Percentiles rank a stretch among this genome's conserved stretches.
Evolutionary conservation across 2,797 vertebrate species (phyloP).

Genomic region (Pogoniulus pusillus): DNA sequence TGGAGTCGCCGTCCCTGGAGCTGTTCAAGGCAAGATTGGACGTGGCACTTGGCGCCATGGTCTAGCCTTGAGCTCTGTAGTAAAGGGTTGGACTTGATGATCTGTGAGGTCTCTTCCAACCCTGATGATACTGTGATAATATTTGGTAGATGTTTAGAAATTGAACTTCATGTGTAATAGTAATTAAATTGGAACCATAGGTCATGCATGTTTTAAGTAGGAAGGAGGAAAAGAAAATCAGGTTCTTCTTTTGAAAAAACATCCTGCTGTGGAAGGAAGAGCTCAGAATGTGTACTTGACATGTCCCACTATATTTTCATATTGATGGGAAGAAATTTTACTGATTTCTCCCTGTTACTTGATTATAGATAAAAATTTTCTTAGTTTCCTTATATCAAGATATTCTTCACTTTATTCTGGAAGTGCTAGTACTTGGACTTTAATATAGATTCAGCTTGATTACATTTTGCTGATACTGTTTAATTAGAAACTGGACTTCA

Average conservation of each 20-base stretch:
- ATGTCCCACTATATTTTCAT: neutral
- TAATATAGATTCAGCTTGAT: neutral
- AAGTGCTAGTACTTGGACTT: neutral
- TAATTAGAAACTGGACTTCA: neutral
- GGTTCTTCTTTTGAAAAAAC: neutral
- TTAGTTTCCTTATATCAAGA: neutral
- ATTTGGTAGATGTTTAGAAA: neutral
- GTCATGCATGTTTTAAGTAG: neutral
- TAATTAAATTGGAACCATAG: constrained; percentile 4
- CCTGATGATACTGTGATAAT: no score
- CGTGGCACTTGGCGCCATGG: no score
- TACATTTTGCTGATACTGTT: neutral
- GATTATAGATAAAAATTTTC: neutral
- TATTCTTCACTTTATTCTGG: neutral
- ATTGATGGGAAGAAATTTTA: neutral
- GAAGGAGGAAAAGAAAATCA: neutral
- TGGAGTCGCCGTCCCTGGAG: no score
- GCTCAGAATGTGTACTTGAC: neutral
- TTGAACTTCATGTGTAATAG: neutral
- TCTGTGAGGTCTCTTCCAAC: no score
- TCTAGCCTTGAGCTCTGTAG: no score
- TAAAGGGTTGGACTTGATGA: no score
- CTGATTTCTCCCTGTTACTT: neutral
- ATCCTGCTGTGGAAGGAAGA: neutral
- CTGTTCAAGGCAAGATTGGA: no score